These are phyloP conservation scores for Syngnathus floridae DNA, from an alignment of 2,113 vertebrate genomes.

Conservation along the genomic window DNA sequence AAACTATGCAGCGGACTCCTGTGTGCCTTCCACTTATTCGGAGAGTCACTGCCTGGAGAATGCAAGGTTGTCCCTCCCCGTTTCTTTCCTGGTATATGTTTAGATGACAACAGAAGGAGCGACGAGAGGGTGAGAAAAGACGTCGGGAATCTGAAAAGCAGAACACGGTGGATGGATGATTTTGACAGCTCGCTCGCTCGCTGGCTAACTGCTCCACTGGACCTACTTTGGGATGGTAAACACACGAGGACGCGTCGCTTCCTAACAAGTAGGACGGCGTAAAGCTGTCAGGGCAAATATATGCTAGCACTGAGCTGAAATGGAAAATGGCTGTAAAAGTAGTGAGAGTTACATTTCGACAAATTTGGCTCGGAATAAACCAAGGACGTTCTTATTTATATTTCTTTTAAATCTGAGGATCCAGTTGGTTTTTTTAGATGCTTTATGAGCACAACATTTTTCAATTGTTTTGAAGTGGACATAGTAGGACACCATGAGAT, in stretches of 20 bases:
- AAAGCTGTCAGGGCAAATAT: conserved; percentile 9
- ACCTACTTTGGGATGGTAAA: conserved; percentile 22
- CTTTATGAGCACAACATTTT: conserved; percentile 1
- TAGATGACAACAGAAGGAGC: conserved; percentile 42
- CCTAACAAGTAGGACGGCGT: background rate
- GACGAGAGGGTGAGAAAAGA: conserved; percentile 35
- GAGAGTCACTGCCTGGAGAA: conserved; percentile 63
- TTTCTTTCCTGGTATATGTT: conserved; percentile 58
- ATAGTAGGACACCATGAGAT: too few species aligned
- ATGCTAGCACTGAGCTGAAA: background rate
- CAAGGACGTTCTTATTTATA: conserved; percentile 49
- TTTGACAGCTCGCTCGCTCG: conserved; percentile 5
- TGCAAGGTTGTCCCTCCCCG: conserved; percentile 33
- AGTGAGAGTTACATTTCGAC: conserved; percentile 15
- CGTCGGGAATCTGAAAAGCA: conserved; percentile 29
- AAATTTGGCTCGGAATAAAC: conserved; percentile 17
- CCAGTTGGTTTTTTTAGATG: conserved; percentile 9
- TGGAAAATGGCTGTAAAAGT: conserved; percentile 7
- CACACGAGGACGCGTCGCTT: conserved; percentile 7
- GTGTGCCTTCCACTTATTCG: conserved; percentile 60
- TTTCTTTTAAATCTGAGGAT: conserved; percentile 40
- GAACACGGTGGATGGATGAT: background rate
- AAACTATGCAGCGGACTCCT: conserved; percentile 71
- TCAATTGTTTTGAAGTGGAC: background rate
- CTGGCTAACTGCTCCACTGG: conserved; percentile 21